Base-by-base conservation (phyloP, 1,140 invertebrate species). In the Anoplophora glabripennis region DNA sequence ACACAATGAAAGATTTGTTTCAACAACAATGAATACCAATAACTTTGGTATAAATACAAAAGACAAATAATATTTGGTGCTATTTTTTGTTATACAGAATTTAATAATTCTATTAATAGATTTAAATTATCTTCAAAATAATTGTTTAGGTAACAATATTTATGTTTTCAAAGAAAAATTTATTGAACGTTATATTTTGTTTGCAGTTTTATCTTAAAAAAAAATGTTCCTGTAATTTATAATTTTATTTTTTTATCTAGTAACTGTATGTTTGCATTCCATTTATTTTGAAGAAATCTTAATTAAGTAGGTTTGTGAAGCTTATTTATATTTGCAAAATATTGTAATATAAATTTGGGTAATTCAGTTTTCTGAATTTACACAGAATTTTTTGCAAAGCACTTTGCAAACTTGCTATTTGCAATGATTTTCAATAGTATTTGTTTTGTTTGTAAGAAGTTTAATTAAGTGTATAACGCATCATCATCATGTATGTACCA, bases 141-240 rank as follows among this genome's bases (percentile, higher is more conserved):
- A 3, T 28, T 28, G 21, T 28, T 28, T 28, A 28, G 21, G 21
- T n/a, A 15, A 40, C 38, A 3, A 2, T n/a, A 40, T n/a, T 40
- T 40, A 40, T n/a, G 38, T 11, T 40, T 40, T 40, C n/a, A n/a
- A 15, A 9, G 12, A 46, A 46, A 46, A 28, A 28, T 46, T 17
- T 46, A 46, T 46, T 46, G 18, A 21, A 8, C 8, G 17, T 46
- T 46, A 28, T 28, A 28, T 28, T 28, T 28, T 28, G 21, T 28
- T 28, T 28, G 21, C 21, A 15, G 12, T 10, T 10, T 46, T 46
- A n/a, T 17, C 15, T 18, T 44, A 17, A 44, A 18, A 21, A 46
- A 28, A 46, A n/a, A n/a, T 28, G 44, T 46, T 46, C 44, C 44
- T 46, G 44, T 46, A 46, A 46, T 15, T 46, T 46, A 46, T 40